These are phyloP conservation scores for Piaya cayana DNA, from an alignment of 2,113 vertebrate species.

Conservation along the genomic window DNA sequence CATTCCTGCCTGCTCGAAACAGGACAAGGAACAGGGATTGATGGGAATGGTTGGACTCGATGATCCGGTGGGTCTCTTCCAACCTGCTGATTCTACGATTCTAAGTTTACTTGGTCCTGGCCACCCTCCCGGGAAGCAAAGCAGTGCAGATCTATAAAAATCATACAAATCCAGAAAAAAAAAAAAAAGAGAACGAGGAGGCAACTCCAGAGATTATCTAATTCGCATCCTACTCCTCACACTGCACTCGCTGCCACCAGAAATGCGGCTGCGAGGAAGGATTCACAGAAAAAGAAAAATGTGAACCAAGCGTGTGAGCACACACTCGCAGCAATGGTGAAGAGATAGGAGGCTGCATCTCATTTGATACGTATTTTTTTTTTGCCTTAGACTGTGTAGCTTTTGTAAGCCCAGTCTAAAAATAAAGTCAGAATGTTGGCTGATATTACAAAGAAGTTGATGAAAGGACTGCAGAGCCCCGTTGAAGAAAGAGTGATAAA, in stretches of 20 bases:
- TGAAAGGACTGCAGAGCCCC: background rate
- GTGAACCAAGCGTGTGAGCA: background rate
- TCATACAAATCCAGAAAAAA: background rate
- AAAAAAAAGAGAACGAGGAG: background rate
- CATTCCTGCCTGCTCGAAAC: background rate
- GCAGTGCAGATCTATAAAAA: background rate
- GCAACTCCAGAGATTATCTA: background rate
- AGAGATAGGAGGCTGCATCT: background rate
- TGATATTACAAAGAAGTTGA: constrained; percentile 15
- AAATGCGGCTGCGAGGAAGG: background rate
- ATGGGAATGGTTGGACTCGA: no score
- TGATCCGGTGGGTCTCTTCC: no score
- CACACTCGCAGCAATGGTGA: background rate
- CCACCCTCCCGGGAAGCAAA: background rate
- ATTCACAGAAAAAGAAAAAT: background rate
- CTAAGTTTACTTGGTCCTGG: background rate
- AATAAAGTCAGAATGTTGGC: constrained; percentile 30
- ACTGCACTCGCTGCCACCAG: background rate
- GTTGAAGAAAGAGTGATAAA: constrained; percentile 6
- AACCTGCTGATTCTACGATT: no score
- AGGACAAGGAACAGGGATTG: background rate
- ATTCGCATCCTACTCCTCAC: background rate
- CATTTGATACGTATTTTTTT: background rate
- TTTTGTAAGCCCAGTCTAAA: constrained; percentile 18
- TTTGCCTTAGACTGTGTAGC: background rate